Percentiles rank a stretch among this genome's conserved stretches.
Conservation (phyloP, 2,113 vertebrate species). For the Tinamus guttatus region DNA sequence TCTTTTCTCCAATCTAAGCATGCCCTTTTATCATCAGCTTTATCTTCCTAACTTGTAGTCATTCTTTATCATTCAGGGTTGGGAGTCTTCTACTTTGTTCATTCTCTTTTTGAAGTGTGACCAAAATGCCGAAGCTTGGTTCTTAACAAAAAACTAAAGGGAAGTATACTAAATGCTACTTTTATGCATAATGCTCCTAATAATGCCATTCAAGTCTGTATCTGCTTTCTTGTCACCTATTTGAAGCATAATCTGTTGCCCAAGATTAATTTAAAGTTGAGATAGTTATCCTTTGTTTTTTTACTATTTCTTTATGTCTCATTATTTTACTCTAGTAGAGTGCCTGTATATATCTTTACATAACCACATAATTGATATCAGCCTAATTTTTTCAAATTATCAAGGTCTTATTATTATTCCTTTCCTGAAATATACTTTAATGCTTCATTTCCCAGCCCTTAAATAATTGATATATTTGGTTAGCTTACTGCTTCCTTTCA, state of each 20-base stretch:
- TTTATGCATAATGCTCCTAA: not conserved
- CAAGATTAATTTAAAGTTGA: not conserved
- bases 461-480: constrained; percentile 45
- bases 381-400: constrained; percentile 29
- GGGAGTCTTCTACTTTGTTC: not conserved
- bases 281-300: not conserved
- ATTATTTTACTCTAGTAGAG: not conserved
- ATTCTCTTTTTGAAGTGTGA: not conserved
- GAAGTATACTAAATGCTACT: not conserved
- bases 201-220: not conserved
- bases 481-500: not conserved
- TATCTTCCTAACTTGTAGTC: constrained; percentile 26
- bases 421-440: constrained; percentile 49
- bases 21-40: not conserved
- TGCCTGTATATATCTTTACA: constrained; percentile 2
- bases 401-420: constrained; percentile 15
- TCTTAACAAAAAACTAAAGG: not conserved
- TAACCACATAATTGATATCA: constrained; percentile 6
- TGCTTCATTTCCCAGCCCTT: constrained; percentile 36
- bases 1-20: not conserved
- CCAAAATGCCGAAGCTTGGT: not conserved
- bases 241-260: constrained; percentile 6
- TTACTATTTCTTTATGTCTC: not conserved
- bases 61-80: not conserved
- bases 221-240: not conserved